Conservation (phyloP, 2,888 invertebrate species). For the Rutpela maculata region DNA sequence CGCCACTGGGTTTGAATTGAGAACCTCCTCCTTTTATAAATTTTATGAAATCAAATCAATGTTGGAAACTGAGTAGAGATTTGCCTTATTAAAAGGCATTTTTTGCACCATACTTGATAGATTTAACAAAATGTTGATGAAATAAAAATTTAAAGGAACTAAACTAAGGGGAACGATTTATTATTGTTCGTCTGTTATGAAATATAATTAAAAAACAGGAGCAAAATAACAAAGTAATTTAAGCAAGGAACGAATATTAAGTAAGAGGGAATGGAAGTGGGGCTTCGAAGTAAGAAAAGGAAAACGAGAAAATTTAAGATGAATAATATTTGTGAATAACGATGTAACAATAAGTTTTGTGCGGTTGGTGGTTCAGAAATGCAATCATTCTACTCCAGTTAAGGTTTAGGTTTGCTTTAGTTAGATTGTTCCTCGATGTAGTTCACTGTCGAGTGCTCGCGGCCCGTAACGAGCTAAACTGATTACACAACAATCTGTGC, state of each 20-base stretch:
- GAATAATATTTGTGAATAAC: constrained; percentile 70
- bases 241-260: constrained; percentile 67
- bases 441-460: constrained; percentile 74
- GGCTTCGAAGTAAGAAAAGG: constrained; percentile 48
- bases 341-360: constrained; percentile 56
- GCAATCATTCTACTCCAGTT: constrained; percentile 76
- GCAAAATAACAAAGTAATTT: constrained; percentile 55
- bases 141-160: too few relatives aligned
- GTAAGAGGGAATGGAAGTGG: constrained; percentile 55
- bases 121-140: too few relatives aligned
- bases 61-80: too few relatives aligned
- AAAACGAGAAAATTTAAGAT: constrained; percentile 61
- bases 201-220: constrained; percentile 19
- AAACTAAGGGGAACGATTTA: not conserved
- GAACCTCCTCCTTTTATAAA: too few relatives aligned
- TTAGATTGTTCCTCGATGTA: constrained; percentile 74
- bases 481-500: constrained; percentile 75
- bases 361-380: constrained; percentile 70
- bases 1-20: too few relatives aligned
- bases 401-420: constrained; percentile 75
- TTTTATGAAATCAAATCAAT: too few relatives aligned
- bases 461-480: constrained; percentile 74
- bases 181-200: not conserved
- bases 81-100: too few relatives aligned
- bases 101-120: too few relatives aligned